These are phyloP conservation scores for Amphimallon solstitiale DNA, from an alignment of 2,888 invertebrate genomes.

Conservation along the genomic window DNA sequence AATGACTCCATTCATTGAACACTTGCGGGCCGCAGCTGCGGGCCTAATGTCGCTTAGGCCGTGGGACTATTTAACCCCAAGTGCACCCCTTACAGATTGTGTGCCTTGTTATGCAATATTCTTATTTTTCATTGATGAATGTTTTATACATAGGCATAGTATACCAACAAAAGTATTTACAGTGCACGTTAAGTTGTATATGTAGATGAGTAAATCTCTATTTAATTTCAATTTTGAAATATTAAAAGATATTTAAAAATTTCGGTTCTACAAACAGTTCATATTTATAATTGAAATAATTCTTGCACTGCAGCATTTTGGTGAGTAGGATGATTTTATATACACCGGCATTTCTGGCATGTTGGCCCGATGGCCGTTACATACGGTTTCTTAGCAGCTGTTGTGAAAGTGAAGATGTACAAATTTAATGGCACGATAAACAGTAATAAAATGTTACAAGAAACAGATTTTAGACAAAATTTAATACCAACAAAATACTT, in stretches of 20 bases:
- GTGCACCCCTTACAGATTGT: constrained; percentile 49
- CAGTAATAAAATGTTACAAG: background rate
- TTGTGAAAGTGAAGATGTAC: constrained; percentile 10
- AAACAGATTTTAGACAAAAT: constrained; percentile 1
- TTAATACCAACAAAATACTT: background rate
- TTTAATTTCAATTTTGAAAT: too few relatives aligned
- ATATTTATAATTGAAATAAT: too few relatives aligned
- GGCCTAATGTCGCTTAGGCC: constrained; percentile 53
- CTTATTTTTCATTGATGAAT: constrained; percentile 37
- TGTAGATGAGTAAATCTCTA: too few relatives aligned
- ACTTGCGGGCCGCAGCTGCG: constrained; percentile 58
- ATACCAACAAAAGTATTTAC: constrained; percentile 30
- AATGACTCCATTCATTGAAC: constrained; percentile 55
- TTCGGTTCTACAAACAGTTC: too few relatives aligned
- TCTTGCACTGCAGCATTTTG: background rate
- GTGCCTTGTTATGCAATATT: constrained; percentile 43
- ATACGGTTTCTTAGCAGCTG: constrained; percentile 10
- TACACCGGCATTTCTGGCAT: constrained; percentile 7
- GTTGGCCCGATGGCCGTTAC: background rate
- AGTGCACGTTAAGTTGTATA: too few relatives aligned
- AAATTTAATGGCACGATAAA: background rate
- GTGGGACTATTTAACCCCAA: constrained; percentile 50
- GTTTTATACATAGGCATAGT: constrained; percentile 32
- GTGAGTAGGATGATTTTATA: background rate
- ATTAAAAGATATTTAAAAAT: too few relatives aligned